Conservation (phyloP, 2,888 invertebrate genomes). For the Drosophila recens region DNA sequence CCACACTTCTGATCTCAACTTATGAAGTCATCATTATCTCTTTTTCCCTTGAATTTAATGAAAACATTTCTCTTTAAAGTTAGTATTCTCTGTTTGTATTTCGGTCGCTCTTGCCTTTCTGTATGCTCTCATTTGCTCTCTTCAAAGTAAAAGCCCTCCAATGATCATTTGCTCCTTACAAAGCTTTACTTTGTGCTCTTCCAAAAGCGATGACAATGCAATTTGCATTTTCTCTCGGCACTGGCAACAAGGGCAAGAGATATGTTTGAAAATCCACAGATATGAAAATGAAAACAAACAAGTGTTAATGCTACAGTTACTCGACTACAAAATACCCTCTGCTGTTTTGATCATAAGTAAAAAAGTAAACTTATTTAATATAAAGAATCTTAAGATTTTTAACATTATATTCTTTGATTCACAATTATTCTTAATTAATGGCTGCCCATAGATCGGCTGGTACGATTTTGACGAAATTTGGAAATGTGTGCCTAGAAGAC, state of each 20-base stretch:
- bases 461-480: no score
- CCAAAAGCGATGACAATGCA: conserved; percentile 1
- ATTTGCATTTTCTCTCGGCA: background rate
- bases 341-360: no score
- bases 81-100: background rate
- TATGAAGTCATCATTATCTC: no score
- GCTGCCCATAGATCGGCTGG: no score
- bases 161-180: background rate
- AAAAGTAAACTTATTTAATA: no score
- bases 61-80: background rate
- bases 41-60: background rate
- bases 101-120: background rate
- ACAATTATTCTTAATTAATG: no score
- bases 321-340: conserved; percentile 2
- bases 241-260: background rate
- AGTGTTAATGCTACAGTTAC: background rate
- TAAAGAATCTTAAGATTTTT: no score
- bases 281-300: background rate
- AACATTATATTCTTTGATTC: no score
- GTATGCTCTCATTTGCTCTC: background rate
- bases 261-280: background rate
- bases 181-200: background rate
- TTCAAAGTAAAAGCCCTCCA: background rate
- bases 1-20: no score
- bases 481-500: no score